Percentiles rank a stretch among this genome's conserved stretches.
Evolutionary conservation across 2,797 vertebrate species (phyloP).

Genomic region (Huso huso): DNA sequence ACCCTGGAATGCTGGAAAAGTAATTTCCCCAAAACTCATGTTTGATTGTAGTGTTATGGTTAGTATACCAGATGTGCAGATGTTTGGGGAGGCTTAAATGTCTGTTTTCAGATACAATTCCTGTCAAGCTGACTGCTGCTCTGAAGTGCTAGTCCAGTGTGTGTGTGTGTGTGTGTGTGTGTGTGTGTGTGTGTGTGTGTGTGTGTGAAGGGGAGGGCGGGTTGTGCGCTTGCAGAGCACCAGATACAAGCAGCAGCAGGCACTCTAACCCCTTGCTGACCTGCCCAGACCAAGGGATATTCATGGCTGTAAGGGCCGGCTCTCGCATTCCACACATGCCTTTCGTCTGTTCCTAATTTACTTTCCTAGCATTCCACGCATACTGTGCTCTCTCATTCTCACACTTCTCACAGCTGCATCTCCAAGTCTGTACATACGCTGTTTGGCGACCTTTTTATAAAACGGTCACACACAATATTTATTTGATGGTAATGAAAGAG

Average conservation of each 20-base stretch:
- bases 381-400: constrained; percentile 12
- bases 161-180: not conserved
- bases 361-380: constrained; percentile 29
- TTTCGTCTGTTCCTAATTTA: constrained; percentile 22
- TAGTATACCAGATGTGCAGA: too few species aligned
- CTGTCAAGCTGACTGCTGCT: not conserved
- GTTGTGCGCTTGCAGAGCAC: too few species aligned
- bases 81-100: too few species aligned
- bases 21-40: too few species aligned
- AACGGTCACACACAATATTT: not conserved
- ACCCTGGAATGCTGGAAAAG: not conserved
- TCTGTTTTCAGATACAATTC: too few species aligned
- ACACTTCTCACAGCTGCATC: not conserved
- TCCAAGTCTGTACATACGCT: not conserved
- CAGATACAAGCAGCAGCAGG: not conserved
- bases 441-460: not conserved
- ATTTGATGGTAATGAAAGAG: too few species aligned
- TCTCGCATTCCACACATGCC: constrained; percentile 27
- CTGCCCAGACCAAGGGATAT: constrained; percentile 14
- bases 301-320: constrained; percentile 29
- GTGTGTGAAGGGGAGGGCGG: not conserved
- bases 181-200: not conserved
- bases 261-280: not conserved
- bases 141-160: too few species aligned
- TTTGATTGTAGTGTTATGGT: too few species aligned